Conservation (phyloP, 2,113 vertebrate species). For the Prionailurus viverrinus region DNA sequence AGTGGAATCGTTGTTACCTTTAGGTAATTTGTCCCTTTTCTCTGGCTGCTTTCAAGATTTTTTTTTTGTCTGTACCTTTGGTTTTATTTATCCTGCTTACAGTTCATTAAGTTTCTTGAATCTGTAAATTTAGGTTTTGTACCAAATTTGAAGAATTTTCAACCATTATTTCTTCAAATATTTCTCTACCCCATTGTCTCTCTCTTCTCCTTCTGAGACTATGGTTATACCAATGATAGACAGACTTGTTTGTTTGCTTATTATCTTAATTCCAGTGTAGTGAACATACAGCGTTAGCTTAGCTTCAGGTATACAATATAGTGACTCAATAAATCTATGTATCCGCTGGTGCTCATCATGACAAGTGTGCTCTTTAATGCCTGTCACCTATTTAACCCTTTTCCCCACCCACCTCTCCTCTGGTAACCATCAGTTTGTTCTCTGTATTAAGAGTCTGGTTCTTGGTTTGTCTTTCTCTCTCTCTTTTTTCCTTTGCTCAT, state of each 20-base stretch:
- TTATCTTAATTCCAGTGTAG: not conserved
- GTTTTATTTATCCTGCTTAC: constrained; percentile 10
- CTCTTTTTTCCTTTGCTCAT: not conserved
- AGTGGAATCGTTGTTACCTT: not conserved
- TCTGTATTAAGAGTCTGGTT: not conserved
- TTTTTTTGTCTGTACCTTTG: constrained; percentile 35
- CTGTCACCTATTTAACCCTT: not conserved
- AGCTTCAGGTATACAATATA: not conserved
- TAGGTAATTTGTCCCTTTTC: not conserved
- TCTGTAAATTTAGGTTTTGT: not conserved
- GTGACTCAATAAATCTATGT: not conserved
- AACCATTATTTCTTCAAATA: not conserved
- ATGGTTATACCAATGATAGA: not conserved
- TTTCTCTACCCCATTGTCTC: not conserved
- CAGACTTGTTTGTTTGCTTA: not conserved
- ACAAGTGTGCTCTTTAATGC: not conserved
- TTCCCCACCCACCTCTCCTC: not conserved
- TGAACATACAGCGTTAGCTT: not conserved
- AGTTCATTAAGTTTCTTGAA: constrained; percentile 22
- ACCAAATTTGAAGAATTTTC: constrained; percentile 1
- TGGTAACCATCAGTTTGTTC: not conserved
- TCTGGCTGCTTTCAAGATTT: constrained; percentile 29
- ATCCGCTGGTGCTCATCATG: not conserved
- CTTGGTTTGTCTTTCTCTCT: not conserved
- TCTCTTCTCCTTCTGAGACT: not conserved